Percentiles rank a stretch among this genome's conserved stretches.
These are phyloP conservation scores for Sterrhoptilus dennistouni DNA, from an alignment of 2,113 vertebrate genomes.

Conservation along the genomic window DNA sequence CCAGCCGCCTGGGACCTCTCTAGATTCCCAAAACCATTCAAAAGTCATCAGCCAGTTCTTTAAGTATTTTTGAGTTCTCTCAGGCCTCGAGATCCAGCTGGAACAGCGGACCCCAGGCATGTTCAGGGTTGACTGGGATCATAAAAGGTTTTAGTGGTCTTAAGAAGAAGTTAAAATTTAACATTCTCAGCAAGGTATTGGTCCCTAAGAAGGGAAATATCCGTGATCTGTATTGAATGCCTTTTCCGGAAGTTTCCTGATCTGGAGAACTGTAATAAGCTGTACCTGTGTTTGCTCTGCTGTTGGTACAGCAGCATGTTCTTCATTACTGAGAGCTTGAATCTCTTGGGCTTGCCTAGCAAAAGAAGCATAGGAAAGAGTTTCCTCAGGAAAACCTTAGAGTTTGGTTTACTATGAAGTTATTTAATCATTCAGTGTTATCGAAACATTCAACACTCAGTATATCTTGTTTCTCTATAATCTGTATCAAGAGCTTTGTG, in stretches of 20 bases:
- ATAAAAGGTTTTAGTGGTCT: neutral
- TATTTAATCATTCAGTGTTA: constrained; percentile 21
- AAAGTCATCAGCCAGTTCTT: neutral
- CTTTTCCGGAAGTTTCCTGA: neutral
- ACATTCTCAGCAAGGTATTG: neutral
- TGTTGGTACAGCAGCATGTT: neutral
- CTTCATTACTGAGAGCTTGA: neutral
- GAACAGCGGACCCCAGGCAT: neutral
- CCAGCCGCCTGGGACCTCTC: neutral
- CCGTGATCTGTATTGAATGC: neutral
- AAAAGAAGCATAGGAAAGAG: neutral
- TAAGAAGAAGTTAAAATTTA: neutral
- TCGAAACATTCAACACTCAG: neutral
- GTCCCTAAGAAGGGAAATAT: neutral
- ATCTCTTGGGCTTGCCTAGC: neutral
- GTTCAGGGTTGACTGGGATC: neutral
- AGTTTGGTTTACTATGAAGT: neutral
- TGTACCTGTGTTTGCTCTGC: neutral
- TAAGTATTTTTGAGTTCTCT: neutral
- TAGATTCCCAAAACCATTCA: neutral
- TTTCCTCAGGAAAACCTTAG: neutral
- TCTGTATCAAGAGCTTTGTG: neutral
- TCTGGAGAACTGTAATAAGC: neutral
- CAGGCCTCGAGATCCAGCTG: neutral
- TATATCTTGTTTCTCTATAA: neutral